Evolutionary conservation across 2,888 invertebrate species (phyloP), one percentile per base, ranked within the genome.

Genomic region (Nyleta sp.): DNA sequence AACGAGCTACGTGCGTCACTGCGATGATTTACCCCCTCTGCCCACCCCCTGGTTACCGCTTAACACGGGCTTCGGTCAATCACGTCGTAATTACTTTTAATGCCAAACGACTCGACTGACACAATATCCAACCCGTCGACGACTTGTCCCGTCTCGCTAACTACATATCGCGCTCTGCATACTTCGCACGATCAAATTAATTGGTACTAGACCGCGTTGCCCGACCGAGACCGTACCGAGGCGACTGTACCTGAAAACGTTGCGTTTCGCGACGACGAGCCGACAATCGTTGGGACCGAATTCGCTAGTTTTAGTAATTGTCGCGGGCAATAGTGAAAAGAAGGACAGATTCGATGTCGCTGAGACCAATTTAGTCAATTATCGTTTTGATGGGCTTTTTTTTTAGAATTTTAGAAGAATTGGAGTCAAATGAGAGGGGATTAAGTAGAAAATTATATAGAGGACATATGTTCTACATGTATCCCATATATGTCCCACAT

Each of bases 41-140:
- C 85, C 7, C n/a, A 80, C 81, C 85, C 81, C 85, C 82, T 84
- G 84, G 80, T 83, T 84, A 85, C 84, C 84, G 81, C 81, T 86
- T 85, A 84, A 83, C 87, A 81, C 81, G 84, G 84, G 86, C 86
- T 87, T 87, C 88, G 89, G 89, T 89, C 89, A 89, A 89, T 89
- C 89, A 89, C 89, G 89, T 87, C 89, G 89, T 89, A 89, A 89
- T 89, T 89, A 89, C 89, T 89, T 89, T 89, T 89, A 89, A 89
- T 89, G 89, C 87, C 87, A 87, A 86, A 89, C 89, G 88, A 89
- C 87, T 88, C 87, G 87, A 86, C 89, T 89, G 89, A 89, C 89
- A 88, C 89, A 89, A 89, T 89, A 88, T 89, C 88, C 89, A 89
- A 87, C 87, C 87, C 87, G 87, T 86, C 87, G 84, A 84, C 87